Conservation (phyloP, 2,888 invertebrate genomes). For the Kuschelorhynchus macadamiae region DNA sequence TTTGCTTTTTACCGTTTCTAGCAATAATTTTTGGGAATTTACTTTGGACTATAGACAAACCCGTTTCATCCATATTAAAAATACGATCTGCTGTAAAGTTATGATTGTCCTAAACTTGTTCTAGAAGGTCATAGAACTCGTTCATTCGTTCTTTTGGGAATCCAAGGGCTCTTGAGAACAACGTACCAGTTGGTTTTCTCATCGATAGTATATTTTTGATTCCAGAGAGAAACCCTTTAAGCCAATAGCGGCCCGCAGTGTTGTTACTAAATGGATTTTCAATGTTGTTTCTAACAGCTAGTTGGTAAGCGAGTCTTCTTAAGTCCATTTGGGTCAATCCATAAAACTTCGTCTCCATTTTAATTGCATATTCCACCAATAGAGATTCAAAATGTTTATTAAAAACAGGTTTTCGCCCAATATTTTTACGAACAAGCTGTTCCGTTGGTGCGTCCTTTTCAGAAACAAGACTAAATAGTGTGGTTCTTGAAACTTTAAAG, state of each 20-base stretch:
- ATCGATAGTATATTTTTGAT: conserved; percentile 15
- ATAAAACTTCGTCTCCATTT: conserved; percentile 18
- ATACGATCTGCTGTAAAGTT: conserved; percentile 10
- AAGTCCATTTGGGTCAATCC: conserved; percentile 2
- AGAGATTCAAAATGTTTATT: neutral
- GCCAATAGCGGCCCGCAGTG: too few relatives aligned
- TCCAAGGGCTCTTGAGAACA: conserved; percentile 24
- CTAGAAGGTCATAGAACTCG: conserved; percentile 28
- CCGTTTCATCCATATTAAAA: neutral
- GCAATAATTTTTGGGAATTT: neutral
- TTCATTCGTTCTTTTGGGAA: conserved; percentile 27
- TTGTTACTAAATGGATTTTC: too few relatives aligned
- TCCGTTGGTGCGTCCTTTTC: neutral
- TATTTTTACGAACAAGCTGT: neutral
- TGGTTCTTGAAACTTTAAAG: conserved; percentile 7
- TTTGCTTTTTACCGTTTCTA: neutral
- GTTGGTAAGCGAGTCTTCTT: conserved; percentile 15
- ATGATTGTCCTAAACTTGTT: conserved; percentile 23
- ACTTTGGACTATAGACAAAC: conserved; percentile 1
- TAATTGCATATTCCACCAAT: conserved; percentile 1
- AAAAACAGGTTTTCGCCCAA: conserved; percentile 13
- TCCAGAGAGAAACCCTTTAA: conserved; percentile 16
- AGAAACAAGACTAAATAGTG: neutral
- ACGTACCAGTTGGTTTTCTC: conserved; percentile 4
- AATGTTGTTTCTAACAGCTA: conserved; percentile 34